Percentiles rank a stretch among this genome's conserved stretches.
Conservation (phyloP, 1,140 invertebrate genomes). For the Saccostrea cuccullata region DNA sequence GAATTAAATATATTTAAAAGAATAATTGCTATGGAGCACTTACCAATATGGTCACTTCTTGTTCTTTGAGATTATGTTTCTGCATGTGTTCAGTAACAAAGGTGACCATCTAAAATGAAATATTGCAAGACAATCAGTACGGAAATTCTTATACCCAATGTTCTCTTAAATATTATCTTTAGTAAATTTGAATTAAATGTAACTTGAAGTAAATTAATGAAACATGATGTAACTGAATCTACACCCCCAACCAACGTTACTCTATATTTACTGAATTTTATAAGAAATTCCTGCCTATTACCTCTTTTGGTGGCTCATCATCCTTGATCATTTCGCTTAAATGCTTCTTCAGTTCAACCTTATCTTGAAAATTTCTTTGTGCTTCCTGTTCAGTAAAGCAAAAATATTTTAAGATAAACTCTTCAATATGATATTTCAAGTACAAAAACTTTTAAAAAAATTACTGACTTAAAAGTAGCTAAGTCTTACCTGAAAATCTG, state of each 20-base stretch:
- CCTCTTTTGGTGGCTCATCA: slow-evolving; percentile 81
- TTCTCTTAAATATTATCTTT: no score
- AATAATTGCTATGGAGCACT: slow-evolving; percentile 59
- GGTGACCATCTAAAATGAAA: slow-evolving; percentile 68
- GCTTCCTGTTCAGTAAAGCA: not conserved
- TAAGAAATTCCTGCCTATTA: slow-evolving; percentile 40
- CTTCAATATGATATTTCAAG: not conserved
- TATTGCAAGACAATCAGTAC: not conserved
- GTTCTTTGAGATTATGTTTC: slow-evolving; percentile 90
- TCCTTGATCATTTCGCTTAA: slow-evolving; percentile 85
- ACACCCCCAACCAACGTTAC: no score
- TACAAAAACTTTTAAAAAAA: not conserved
- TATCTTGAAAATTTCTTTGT: slow-evolving; percentile 21
- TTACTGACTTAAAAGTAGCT: not conserved
- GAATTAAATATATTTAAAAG: not conserved
- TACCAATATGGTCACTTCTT: slow-evolving; percentile 88
- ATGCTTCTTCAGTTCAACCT: slow-evolving; percentile 15
- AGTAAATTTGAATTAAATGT: not conserved
- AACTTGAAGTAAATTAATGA: not conserved
- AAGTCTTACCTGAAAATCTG: slow-evolving; percentile 86
- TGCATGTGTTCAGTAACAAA: slow-evolving; percentile 88
- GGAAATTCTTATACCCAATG: not conserved
- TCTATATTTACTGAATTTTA: no score
- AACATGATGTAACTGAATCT: no score
- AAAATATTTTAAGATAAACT: not conserved